Evolutionary conservation across 2,113 vertebrate genomes (phyloP), one percentile per base, ranked within the genome.

Genomic region (Tonatia bakeri): DNA sequence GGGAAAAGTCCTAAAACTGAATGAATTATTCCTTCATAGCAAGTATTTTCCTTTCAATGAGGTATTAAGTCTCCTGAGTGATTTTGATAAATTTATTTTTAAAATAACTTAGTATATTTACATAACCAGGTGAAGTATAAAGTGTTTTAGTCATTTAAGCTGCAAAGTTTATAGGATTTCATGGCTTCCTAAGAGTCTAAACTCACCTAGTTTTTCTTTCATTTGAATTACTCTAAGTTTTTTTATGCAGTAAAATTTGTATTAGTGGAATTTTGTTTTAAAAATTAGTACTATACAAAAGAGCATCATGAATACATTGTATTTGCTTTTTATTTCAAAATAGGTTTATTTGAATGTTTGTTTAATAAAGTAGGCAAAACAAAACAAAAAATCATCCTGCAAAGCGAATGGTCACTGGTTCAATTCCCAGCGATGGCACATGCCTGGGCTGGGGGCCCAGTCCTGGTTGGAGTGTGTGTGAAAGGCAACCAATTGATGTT

Each of bases 291-390:
- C 45, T 36, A 28, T 13, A 75, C n/a, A 94, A 40, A 70, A 77
- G 16, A 90, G 3, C 69, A 97, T 94, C 81, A 94, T 92, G 88
- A 81, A 47, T 73, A 94, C 40, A 76, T 17, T 64, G 4, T 59
- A 43, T 2, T 72, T 95, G 13, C 24, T 38, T 77, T 70, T 19
- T 72, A 79, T 72, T 72, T 69, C 28, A 59, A n/a, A 94, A 77
- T n/a, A 20, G 22, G 61, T 76, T 95, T 69, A 65, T 93, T 88
- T 94, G 86, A 87, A 79, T 79, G 31, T 92, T 43, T 95, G 56
- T 59, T 59, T 59, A 93, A 83, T 91, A 70, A 95, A 87, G 45
- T 75, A 85, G 36, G 59, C 65, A 94, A 56, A 91, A 75, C 43
- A 33, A 96, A 4, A 22, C 16, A 56, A 56, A 59, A 24, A 59